Percentiles rank a stretch among this genome's conserved stretches.
Evolutionary conservation across 2,888 invertebrate species (phyloP).

Genomic region (Aphidius colemani): DNA sequence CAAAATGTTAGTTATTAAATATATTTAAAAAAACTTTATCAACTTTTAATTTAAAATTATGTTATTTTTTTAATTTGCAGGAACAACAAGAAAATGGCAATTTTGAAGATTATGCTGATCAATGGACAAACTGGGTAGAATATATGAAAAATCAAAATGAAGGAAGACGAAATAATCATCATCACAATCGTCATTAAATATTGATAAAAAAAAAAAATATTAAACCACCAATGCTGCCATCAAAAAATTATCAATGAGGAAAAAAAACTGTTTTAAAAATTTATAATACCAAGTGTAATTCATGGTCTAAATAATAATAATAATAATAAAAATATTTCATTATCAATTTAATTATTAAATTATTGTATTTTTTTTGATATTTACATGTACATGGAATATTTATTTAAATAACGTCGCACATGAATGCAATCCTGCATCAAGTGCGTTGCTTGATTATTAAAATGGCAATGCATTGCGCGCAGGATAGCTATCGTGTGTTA

Average conservation of each 20-base stretch:
- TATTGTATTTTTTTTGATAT: background rate
- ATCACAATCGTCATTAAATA: conserved; percentile 44
- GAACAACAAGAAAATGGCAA: conserved; percentile 36
- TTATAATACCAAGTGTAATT: background rate
- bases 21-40: background rate
- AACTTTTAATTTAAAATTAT: background rate
- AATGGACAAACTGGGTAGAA: conserved; percentile 45
- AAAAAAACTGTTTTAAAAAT: conserved; percentile 17
- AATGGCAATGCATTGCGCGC: conserved; percentile 60
- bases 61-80: conserved; percentile 39
- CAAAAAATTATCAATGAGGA: background rate
- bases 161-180: conserved; percentile 38
- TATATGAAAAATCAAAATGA: conserved; percentile 40
- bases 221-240: background rate
- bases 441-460: conserved; percentile 55
- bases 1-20: conserved; percentile 39
- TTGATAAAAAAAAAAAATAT: background rate
- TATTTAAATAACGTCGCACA: conserved; percentile 38
- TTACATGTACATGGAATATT: conserved; percentile 1
- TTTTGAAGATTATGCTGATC: conserved; percentile 37
- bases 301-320: conserved; percentile 9
- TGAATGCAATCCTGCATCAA: conserved; percentile 59
- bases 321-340: conserved; percentile 9
- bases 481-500: conserved; percentile 56
- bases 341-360: conserved; percentile 9